These are phyloP conservation scores for Hylia prasina DNA, from an alignment of 2,113 vertebrate species.

Conservation along the genomic window DNA sequence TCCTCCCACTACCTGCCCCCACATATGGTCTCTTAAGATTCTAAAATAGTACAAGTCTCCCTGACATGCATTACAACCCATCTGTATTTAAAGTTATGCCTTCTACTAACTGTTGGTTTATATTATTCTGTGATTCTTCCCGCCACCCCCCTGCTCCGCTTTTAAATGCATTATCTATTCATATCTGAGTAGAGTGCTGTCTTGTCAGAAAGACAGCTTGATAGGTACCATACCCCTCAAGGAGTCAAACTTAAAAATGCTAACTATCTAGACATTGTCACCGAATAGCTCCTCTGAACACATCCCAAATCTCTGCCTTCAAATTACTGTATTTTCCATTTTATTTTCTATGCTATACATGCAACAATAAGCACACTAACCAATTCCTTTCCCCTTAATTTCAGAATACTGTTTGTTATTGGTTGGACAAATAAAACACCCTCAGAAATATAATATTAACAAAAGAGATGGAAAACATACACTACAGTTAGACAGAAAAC, in stretches of 20 bases:
- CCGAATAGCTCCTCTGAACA: background rate
- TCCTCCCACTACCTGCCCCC: constrained; percentile 44
- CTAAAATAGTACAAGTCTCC: constrained; percentile 14
- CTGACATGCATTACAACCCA: constrained; percentile 5
- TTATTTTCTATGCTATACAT: background rate
- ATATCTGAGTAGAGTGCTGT: background rate
- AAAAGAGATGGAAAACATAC: constrained; percentile 20
- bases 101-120: background rate
- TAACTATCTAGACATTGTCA: background rate
- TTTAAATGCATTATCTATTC: background rate
- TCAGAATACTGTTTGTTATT: background rate
- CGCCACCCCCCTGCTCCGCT: rapidly evolving
- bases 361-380: background rate
- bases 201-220: background rate
- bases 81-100: constrained; percentile 26
- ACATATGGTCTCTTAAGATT: constrained; percentile 42
- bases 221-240: background rate
- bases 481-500: constrained; percentile 40
- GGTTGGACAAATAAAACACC: background rate
- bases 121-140: background rate
- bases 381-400: background rate
- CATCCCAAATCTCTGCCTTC: background rate
- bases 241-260: background rate
- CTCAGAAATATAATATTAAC: constrained; percentile 19
- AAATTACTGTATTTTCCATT: background rate